phyloP scores from a whole-genome alignment of 2,888 invertebrate species.

The Drosophila macrothrix region DNA sequence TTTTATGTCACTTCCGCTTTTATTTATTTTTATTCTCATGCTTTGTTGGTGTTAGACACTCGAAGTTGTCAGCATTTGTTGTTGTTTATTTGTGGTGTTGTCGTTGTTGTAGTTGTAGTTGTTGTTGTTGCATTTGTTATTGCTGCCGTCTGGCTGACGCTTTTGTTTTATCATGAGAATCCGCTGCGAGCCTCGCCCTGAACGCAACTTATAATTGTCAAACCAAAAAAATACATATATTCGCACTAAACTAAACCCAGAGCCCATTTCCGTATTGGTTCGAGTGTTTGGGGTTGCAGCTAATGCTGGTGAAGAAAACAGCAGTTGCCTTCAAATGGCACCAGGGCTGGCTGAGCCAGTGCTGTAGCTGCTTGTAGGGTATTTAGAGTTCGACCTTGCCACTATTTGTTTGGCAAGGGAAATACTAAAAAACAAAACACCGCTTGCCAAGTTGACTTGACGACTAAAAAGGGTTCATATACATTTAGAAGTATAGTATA shows the following conservation, averaged over 20 bases:
- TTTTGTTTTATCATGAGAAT: constrained; percentile 59
- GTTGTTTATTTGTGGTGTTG: constrained; percentile 9
- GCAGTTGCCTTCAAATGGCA: background rate
- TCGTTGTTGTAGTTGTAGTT: constrained; percentile 5
- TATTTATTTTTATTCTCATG: constrained; percentile 66
- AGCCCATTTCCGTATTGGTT: constrained; percentile 46
- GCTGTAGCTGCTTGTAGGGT: background rate
- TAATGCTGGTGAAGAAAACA: background rate
- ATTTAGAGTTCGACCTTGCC: constrained; percentile 9
- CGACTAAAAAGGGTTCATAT: constrained; percentile 52
- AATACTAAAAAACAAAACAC: constrained; percentile 22
- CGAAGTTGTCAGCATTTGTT: constrained; percentile 37
- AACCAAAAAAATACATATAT: constrained; percentile 8
- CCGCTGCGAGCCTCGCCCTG: background rate
- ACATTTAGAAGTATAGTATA: background rate
- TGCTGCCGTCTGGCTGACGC: constrained; percentile 40
- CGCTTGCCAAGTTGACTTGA: constrained; percentile 28
- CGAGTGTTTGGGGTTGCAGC: constrained; percentile 22
- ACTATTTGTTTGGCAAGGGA: constrained; percentile 9
- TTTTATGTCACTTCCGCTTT: constrained; percentile 75
- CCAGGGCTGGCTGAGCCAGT: background rate
- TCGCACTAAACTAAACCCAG: constrained; percentile 3
- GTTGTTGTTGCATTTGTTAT: constrained; percentile 36
- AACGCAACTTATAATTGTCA: constrained; percentile 68
- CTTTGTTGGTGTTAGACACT: constrained; percentile 29